Evolutionary conservation across 2,797 vertebrate genomes (phyloP).

Genomic region (Nyctalus aviator): DNA sequence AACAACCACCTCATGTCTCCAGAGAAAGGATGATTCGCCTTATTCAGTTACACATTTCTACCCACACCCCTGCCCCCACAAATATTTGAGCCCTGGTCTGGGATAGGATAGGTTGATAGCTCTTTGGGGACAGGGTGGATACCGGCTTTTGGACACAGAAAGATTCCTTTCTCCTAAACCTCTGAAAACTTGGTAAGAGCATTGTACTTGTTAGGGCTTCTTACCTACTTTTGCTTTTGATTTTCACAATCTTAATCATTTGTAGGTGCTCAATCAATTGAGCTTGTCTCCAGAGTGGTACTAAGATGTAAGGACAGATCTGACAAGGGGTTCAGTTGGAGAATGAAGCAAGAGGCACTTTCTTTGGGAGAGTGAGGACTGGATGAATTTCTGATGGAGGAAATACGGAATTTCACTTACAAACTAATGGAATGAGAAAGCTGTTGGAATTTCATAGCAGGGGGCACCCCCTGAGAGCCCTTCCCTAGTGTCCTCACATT

Average conservation of each 20-base stretch:
- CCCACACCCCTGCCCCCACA: slow-evolving; percentile 50
- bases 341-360: neutral
- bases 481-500: neutral
- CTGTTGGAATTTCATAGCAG: slow-evolving; percentile 19
- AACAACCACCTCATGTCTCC: neutral
- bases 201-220: neutral
- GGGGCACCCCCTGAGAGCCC: neutral
- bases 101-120: neutral
- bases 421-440: slow-evolving; percentile 45
- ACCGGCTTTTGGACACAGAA: slow-evolving; percentile 40
- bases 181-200: neutral
- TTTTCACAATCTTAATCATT: neutral
- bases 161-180: slow-evolving; percentile 32
- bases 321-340: neutral
- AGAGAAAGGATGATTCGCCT: slow-evolving; percentile 22
- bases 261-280: neutral
- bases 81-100: slow-evolving; percentile 48
- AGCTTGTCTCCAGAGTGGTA: neutral
- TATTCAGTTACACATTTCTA: slow-evolving; percentile 50
- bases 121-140: slow-evolving; percentile 5
- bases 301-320: neutral
- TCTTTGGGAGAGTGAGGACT: neutral
- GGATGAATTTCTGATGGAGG: neutral
- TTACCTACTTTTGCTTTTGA: neutral
- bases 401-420: slow-evolving; percentile 74